Conservation (phyloP, 2,888 invertebrate genomes). For the Rutpela maculata region DNA sequence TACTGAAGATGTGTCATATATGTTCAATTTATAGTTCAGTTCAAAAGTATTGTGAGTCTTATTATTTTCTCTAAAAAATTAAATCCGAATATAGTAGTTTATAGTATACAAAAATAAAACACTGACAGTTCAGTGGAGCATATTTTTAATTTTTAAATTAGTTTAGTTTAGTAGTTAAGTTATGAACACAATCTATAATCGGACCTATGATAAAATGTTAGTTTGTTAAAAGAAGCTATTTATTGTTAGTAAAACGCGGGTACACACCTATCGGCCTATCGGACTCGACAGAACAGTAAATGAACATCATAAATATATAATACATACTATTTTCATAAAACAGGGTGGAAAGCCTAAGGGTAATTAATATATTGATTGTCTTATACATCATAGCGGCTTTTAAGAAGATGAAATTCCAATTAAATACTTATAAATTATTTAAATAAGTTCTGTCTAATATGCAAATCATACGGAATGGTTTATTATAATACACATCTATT, state of each 20-base stretch:
- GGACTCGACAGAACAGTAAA: not conserved
- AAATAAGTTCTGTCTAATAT: conserved; percentile 7
- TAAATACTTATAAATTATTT: conserved; percentile 7
- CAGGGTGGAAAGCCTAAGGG: conserved; percentile 1
- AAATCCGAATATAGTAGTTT: too few relatives aligned
- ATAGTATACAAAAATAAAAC: too few relatives aligned
- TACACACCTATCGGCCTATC: not conserved
- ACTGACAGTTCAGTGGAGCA: too few relatives aligned
- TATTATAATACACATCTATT: conserved; percentile 7
- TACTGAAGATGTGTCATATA: too few relatives aligned
- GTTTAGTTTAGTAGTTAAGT: too few relatives aligned
- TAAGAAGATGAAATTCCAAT: not conserved
- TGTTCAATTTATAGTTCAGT: too few relatives aligned
- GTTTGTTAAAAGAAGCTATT: too few relatives aligned
- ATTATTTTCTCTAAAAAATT: too few relatives aligned
- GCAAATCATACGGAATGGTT: conserved; percentile 7
- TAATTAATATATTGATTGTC: conserved; percentile 7
- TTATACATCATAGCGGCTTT: conserved; percentile 7
- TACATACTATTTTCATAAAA: not conserved
- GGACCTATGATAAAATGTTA: not conserved
- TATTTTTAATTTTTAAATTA: too few relatives aligned
- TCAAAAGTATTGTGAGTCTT: too few relatives aligned
- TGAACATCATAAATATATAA: not conserved
- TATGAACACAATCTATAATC: too few relatives aligned
- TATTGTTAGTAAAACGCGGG: not conserved